Conservation (phyloP, 1,140 invertebrate species). For the Temnothorax longispinosus region DNA sequence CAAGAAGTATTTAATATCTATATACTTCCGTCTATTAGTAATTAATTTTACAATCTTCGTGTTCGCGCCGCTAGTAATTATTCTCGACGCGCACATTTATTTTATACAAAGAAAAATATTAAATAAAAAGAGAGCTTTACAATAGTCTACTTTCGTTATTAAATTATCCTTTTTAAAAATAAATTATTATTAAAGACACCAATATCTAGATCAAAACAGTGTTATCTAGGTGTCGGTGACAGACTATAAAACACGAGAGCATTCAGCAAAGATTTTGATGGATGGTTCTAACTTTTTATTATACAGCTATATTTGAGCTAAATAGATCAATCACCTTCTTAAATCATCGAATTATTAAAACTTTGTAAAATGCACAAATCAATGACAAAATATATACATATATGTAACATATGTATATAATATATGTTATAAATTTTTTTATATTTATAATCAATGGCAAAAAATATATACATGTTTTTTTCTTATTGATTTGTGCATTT, state of each 20-base stretch:
- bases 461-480: no score
- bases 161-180: background rate
- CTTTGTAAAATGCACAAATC: background rate
- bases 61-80: background rate
- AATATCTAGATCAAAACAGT: background rate
- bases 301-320: background rate
- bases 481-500: no score
- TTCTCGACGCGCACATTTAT: background rate
- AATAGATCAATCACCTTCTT: background rate
- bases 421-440: no score
- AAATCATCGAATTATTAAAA: background rate
- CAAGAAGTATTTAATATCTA: background rate
- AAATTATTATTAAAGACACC: background rate
- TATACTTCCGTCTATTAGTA: background rate
- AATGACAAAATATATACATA: background rate
- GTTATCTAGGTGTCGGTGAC: background rate
- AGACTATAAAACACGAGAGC: background rate
- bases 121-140: background rate
- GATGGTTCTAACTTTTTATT: background rate
- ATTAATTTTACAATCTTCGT: background rate
- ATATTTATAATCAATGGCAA: no score
- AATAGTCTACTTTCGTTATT: background rate
- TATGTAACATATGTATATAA: background rate
- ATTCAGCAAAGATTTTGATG: background rate
- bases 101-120: background rate